Conservation (phyloP, 2,797 vertebrate genomes). For the Sarcophilus harrisii region DNA sequence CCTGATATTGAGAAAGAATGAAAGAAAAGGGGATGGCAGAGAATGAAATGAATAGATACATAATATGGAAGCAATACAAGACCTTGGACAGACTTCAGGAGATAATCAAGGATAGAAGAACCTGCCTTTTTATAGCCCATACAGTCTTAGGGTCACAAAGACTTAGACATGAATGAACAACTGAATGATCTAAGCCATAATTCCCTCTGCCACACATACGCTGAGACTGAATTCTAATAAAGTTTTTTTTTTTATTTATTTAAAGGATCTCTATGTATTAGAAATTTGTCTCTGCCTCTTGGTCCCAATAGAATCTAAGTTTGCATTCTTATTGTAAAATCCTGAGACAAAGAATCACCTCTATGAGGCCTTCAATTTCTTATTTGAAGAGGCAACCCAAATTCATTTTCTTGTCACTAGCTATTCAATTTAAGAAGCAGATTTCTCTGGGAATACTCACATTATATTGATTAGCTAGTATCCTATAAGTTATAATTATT, state of each 20-base stretch:
- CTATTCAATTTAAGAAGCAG: neutral
- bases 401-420: neutral
- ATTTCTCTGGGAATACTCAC: neutral
- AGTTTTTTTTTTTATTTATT: neutral
- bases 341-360: neutral
- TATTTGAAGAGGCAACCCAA: neutral
- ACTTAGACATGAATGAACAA: neutral
- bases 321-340: neutral
- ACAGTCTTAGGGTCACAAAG: neutral
- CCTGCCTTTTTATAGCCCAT: neutral
- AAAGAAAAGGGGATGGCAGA: neutral
- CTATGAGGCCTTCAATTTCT: neutral
- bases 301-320: neutral
- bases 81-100: neutral
- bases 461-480: neutral
- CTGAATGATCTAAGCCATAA: neutral
- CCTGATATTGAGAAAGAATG: neutral
- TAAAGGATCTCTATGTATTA: neutral
- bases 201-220: neutral
- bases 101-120: neutral
- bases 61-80: neutral
- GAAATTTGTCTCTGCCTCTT: neutral
- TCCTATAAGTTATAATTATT: neutral
- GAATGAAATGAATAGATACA: neutral
- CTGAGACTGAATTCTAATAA: neutral